A percentile compares a stretch with the other conserved stretches of the same genome.
phyloP scores from a whole-genome alignment of 2,797 vertebrate species.

The Siniperca scherzeri region DNA sequence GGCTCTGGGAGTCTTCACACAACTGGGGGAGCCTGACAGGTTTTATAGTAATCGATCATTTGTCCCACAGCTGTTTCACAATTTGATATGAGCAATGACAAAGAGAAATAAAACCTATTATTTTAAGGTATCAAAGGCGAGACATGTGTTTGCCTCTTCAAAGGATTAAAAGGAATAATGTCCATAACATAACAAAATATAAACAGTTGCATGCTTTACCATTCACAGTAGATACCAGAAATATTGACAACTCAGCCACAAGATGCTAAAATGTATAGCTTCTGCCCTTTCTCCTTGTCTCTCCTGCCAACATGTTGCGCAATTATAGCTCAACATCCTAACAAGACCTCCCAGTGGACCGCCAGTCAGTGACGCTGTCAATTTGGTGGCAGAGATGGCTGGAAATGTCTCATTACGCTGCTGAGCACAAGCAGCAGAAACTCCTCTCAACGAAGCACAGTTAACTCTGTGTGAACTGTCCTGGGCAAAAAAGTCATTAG shows the following conservation, averaged over 20 bases:
- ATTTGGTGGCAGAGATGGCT: slow-evolving; percentile 62
- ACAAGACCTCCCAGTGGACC: slow-evolving; percentile 77
- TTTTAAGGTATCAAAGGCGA: slow-evolving; percentile 40
- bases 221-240: slow-evolving; percentile 14
- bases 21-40: slow-evolving; percentile 58
- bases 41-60: slow-evolving; percentile 79
- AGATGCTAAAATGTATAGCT: slow-evolving; percentile 28
- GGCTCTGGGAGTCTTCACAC: slow-evolving; percentile 65
- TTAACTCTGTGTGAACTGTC: slow-evolving; percentile 57
- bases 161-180: slow-evolving; percentile 19
- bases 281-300: slow-evolving; percentile 60
- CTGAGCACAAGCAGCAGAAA: slow-evolving; percentile 57
- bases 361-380: slow-evolving; percentile 77
- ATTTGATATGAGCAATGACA: slow-evolving; percentile 40
- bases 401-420: slow-evolving; percentile 81
- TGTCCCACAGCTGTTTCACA: slow-evolving; percentile 46
- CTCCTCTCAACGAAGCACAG: slow-evolving; percentile 34
- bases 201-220: slow-evolving; percentile 18
- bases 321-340: slow-evolving; percentile 81
- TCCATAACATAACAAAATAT: slow-evolving; percentile 10
- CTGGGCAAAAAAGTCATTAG: slow-evolving; percentile 69
- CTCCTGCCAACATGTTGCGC: slow-evolving; percentile 62
- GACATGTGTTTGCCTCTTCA: slow-evolving; percentile 22
- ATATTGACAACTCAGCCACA: slow-evolving; percentile 8
- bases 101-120: slow-evolving; percentile 46